Conservation (phyloP, 2,113 vertebrate genomes). For the Dipodomys stephensi region DNA sequence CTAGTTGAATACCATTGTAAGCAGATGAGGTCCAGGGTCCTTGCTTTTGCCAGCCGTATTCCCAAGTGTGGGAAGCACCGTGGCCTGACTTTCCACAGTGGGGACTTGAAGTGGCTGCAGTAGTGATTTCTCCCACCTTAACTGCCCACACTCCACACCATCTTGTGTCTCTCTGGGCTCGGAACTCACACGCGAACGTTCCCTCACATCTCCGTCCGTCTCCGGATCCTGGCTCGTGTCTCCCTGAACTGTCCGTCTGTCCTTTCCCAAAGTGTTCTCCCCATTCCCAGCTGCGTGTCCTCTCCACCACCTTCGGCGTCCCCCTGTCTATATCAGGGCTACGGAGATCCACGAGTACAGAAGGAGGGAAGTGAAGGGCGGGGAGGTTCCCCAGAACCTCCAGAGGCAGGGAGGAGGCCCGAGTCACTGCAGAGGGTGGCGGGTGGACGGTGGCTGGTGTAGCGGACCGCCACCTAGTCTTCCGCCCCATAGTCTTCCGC, state of each 20-base stretch:
- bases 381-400: not conserved
- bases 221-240: too few species aligned
- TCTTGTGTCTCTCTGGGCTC: not conserved
- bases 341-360: not conserved
- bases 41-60: not conserved
- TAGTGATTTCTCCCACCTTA: slow-evolving; percentile 32
- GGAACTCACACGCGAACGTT: not conserved
- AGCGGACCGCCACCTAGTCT: not conserved
- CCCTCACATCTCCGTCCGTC: not conserved
- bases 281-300: too few species aligned
- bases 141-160: not conserved
- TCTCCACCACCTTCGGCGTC: too few species aligned
- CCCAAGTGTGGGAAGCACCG: not conserved
- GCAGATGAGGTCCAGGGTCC: not conserved
- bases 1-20: not conserved
- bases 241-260: too few species aligned
- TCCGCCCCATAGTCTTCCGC: not conserved
- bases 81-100: not conserved
- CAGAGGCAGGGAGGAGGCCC: not conserved
- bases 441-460: not conserved
- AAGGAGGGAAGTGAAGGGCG: not conserved
- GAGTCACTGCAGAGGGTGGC: not conserved
- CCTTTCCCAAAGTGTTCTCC: too few species aligned
- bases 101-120: not conserved
- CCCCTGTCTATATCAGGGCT: not conserved